Conservation (phyloP, 2,797 vertebrate genomes). For the Alauda arvensis region DNA sequence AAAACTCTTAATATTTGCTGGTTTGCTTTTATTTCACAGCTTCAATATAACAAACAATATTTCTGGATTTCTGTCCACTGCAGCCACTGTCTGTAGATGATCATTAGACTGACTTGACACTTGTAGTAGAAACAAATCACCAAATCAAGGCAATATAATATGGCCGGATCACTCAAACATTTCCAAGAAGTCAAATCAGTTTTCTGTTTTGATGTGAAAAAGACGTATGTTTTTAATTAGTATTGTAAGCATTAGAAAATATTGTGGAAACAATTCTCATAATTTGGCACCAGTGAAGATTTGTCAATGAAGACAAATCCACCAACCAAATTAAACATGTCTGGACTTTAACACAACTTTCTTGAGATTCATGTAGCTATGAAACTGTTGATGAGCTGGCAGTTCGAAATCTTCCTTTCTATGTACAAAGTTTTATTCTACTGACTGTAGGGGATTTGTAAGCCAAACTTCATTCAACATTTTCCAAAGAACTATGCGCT, state of each 20-base stretch:
- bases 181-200: background rate
- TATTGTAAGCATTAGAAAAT: background rate
- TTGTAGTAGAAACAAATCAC: background rate
- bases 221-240: background rate
- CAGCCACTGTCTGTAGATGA: background rate
- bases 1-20: background rate
- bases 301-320: background rate
- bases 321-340: background rate
- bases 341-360: background rate
- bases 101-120: background rate
- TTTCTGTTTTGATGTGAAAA: background rate
- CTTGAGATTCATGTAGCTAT: background rate
- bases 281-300: background rate
- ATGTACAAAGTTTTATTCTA: background rate
- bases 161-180: background rate
- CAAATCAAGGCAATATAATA: background rate
- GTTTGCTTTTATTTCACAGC: background rate
- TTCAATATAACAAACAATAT: background rate
- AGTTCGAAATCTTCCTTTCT: background rate
- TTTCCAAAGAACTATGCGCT: background rate
- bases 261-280: background rate
- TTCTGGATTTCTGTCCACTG: background rate
- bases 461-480: background rate
- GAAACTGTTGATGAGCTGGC: background rate
- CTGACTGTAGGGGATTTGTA: background rate